A percentile compares a stretch with the other conserved stretches of the same genome.
Evolutionary conservation across 2,113 vertebrate genomes (phyloP).

Genomic region (Scomber scombrus): DNA sequence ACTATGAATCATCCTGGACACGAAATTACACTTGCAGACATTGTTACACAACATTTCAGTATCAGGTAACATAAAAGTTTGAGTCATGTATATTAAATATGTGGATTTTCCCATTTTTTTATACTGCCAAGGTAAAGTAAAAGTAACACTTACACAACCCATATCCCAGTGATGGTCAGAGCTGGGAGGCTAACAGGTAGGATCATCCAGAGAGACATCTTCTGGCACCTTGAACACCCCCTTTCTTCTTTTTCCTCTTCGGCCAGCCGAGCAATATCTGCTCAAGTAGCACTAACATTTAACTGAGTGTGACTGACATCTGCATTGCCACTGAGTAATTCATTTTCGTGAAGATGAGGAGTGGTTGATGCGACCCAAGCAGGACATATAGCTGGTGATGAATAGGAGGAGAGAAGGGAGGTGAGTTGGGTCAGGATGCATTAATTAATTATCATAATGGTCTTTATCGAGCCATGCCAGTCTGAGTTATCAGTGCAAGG

Average conservation of each 20-base stretch:
- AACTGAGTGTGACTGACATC: conserved; percentile 68
- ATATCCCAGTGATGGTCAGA: conserved; percentile 92
- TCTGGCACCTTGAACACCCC: conserved; percentile 61
- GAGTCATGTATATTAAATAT: no score
- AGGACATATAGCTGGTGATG: conserved; percentile 53
- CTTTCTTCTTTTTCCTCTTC: conserved; percentile 82
- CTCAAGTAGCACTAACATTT: conserved; percentile 82
- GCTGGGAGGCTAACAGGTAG: conserved; percentile 89
- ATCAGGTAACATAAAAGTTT: no score
- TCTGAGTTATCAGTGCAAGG: background rate
- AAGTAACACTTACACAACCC: conserved; percentile 90
- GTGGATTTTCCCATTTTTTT: background rate
- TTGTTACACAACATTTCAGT: background rate
- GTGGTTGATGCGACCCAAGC: conserved; percentile 23
- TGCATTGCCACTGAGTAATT: conserved; percentile 43
- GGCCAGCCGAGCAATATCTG: conserved; percentile 78
- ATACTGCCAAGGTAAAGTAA: background rate
- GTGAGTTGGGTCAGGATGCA: background rate
- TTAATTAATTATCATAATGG: background rate
- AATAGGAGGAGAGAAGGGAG: conserved; percentile 5
- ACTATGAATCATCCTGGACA: background rate
- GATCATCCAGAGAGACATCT: conserved; percentile 89
- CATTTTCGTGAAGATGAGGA: conserved; percentile 51
- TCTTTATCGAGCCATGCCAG: background rate
- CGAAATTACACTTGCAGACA: background rate